Conservation (phyloP, 2,888 invertebrate species). For the Mesopsocus fuscifrons region DNA sequence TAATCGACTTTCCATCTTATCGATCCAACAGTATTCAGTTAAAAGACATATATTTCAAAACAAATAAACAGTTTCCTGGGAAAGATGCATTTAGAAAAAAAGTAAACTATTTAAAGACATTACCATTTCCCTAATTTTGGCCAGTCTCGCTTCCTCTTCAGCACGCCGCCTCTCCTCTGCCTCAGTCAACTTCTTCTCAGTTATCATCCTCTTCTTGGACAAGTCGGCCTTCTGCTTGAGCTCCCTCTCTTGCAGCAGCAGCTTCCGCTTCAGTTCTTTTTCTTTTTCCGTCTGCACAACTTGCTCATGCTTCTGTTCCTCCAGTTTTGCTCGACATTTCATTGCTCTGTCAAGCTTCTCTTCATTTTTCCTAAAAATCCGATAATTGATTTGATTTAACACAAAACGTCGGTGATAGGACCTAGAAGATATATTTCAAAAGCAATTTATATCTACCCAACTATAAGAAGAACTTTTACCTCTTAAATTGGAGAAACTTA, state of each 20-base stretch:
- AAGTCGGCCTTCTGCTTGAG: neutral
- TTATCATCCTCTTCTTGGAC: neutral
- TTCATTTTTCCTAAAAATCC: slow-evolving; percentile 7
- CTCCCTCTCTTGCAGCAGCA: neutral
- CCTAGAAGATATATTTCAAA: neutral
- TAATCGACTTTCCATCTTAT: too few relatives aligned
- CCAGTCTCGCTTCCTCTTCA: slow-evolving; percentile 5
- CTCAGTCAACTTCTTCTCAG: neutral
- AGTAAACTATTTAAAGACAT: too few relatives aligned
- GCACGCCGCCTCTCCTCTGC: slow-evolving; percentile 1
- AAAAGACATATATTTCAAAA: too few relatives aligned
- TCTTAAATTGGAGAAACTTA: too few relatives aligned
- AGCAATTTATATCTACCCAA: neutral
- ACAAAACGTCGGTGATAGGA: neutral
- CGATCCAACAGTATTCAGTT: too few relatives aligned
- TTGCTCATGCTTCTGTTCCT: neutral
- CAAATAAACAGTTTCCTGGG: too few relatives aligned
- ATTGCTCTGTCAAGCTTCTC: neutral
- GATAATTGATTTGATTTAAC: neutral
- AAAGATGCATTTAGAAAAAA: too few relatives aligned
- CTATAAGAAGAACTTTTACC: neutral
- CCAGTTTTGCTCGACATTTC: neutral
- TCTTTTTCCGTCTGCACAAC: slow-evolving; percentile 4
- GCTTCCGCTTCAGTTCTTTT: slow-evolving; percentile 1
- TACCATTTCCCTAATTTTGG: slow-evolving; percentile 1